Percentiles rank a stretch among this genome's conserved stretches.
Evolutionary conservation across 2,113 vertebrate species (phyloP).

Genomic region (Zapornia atra): DNA sequence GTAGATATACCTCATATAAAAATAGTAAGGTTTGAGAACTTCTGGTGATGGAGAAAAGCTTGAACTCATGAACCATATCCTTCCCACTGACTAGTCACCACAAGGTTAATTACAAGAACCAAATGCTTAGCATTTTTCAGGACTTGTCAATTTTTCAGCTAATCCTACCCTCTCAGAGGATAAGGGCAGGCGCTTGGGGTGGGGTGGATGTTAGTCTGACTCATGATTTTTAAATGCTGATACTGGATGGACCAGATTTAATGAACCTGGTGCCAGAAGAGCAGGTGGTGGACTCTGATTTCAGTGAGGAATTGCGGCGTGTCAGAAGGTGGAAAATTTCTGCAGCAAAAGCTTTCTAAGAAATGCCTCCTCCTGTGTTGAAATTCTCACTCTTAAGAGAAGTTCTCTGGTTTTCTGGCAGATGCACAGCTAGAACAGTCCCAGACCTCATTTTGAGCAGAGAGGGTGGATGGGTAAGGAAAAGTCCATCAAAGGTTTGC

Average conservation of each 20-base stretch:
- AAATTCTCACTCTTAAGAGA: background rate
- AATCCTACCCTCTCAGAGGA: background rate
- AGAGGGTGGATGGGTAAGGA: background rate
- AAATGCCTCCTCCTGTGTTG: background rate
- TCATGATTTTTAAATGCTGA: background rate
- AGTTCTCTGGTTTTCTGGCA: background rate
- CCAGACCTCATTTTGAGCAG: background rate
- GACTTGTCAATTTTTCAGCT: background rate
- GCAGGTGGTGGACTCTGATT: background rate
- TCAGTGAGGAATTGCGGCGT: background rate
- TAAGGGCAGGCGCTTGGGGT: background rate
- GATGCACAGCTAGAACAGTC: background rate
- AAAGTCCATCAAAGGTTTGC: background rate
- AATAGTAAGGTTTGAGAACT: background rate
- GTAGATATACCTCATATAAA: background rate
- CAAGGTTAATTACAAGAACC: background rate
- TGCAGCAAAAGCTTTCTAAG: background rate
- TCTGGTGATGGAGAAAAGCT: background rate
- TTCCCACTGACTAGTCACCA: background rate
- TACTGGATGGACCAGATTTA: background rate
- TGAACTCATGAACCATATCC: background rate
- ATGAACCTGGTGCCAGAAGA: background rate
- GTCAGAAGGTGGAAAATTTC: background rate
- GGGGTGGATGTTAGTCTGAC: slow-evolving; percentile 1
- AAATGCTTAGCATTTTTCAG: background rate